These are phyloP conservation scores for Eueremaeus valkanovi DNA, from an alignment of 2,888 invertebrate species.

Conservation along the genomic window DNA sequence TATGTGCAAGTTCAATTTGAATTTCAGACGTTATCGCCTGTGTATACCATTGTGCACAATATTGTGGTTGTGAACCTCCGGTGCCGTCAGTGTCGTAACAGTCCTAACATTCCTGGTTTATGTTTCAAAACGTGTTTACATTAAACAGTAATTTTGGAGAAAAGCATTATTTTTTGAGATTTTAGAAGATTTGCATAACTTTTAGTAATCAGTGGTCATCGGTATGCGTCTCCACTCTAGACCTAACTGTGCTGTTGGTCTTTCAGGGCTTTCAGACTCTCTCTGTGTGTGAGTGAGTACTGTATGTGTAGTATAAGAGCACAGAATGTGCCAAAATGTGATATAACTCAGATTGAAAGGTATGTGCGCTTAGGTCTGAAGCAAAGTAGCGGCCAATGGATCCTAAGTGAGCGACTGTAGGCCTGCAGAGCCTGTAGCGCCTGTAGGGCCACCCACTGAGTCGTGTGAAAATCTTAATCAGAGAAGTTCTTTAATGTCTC, in stretches of 20 bases:
- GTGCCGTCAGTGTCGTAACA: too few species aligned
- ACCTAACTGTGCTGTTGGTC: not conserved
- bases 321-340: not conserved
- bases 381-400: too few species aligned
- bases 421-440: not conserved
- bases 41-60: too few species aligned
- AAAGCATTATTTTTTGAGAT: not conserved
- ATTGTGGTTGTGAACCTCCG: too few species aligned
- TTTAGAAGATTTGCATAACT: not conserved
- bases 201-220: not conserved
- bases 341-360: not conserved
- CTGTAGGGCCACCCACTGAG: not conserved
- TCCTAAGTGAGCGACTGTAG: not conserved
- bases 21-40: too few species aligned
- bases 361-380: not conserved
- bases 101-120: not conserved
- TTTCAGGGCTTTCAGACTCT: not conserved
- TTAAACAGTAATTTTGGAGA: not conserved
- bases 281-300: not conserved
- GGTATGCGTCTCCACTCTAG: not conserved
- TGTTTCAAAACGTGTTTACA: not conserved
- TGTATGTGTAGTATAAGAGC: not conserved
- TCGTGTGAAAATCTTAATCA: slow-evolving; percentile 13
- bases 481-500: not conserved
- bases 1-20: too few species aligned